Evolutionary conservation across 2,113 vertebrate genomes (phyloP).

Genomic region (Phalacrocorax brasilianus): DNA sequence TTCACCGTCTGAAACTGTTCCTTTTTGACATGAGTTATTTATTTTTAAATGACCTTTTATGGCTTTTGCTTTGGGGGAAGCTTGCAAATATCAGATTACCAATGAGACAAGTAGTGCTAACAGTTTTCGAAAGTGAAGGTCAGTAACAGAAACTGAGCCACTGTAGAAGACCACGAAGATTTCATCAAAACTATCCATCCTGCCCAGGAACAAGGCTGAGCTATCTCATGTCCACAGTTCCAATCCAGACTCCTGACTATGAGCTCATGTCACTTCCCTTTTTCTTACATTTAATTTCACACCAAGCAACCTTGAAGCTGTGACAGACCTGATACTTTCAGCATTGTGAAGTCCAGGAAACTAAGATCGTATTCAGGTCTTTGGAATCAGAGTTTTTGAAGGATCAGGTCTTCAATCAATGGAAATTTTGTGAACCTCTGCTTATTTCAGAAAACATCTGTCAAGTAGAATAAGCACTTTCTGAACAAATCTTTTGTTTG

Average conservation of each 20-base stretch:
- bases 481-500: not conserved
- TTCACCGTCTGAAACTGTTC: not conserved
- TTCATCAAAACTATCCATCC: not conserved
- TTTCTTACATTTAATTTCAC: not conserved
- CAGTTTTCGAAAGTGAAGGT: not conserved
- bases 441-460: not conserved
- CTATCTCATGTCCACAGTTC: not conserved
- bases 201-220: not conserved
- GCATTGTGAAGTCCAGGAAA: not conserved
- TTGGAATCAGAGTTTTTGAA: not conserved
- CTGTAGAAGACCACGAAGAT: not conserved
- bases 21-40: not conserved
- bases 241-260: not conserved
- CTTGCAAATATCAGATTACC: not conserved
- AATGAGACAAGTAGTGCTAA: not conserved
- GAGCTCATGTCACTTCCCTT: not conserved
- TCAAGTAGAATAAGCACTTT: not conserved
- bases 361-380: not conserved
- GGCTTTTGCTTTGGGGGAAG: not conserved
- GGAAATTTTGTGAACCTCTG: not conserved
- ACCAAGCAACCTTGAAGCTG: not conserved
- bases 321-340: not conserved
- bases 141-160: not conserved
- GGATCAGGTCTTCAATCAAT: not conserved
- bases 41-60: not conserved